Conservation (phyloP, 2,113 vertebrate species). For the Urocolius indicus region DNA sequence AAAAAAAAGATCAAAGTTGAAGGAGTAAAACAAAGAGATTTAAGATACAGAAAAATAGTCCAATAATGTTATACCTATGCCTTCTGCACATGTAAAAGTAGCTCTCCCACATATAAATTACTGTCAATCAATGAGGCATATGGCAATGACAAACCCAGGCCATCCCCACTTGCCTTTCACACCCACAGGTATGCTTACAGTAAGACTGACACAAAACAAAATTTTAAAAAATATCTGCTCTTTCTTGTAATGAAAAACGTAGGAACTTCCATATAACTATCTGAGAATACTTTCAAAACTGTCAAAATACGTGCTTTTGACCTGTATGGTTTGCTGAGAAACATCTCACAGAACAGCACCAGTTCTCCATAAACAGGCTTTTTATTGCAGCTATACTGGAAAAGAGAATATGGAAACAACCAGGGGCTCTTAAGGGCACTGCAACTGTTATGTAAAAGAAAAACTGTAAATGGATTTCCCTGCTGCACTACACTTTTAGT, state of each 20-base stretch:
- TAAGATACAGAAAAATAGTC: background rate
- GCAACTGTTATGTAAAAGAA: slow-evolving; percentile 37
- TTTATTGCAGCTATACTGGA: background rate
- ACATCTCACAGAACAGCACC: background rate
- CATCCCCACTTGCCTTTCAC: background rate
- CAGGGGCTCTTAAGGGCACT: slow-evolving; percentile 24
- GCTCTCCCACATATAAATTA: background rate
- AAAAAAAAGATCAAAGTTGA: background rate
- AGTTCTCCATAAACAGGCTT: background rate
- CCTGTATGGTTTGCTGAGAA: background rate
- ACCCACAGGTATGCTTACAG: background rate
- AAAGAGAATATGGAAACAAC: background rate
- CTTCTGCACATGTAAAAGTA: background rate
- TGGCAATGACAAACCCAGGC: background rate
- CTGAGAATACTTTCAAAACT: background rate
- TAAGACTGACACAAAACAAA: background rate
- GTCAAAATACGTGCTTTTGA: background rate
- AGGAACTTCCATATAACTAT: background rate
- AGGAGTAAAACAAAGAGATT: background rate
- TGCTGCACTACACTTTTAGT: slow-evolving; percentile 16
- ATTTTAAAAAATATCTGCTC: background rate
- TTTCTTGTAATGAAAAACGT: background rate
- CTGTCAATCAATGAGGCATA: background rate
- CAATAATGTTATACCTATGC: background rate
- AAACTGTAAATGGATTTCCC: slow-evolving; percentile 57